These are phyloP conservation scores for Remorina albescens DNA, from an alignment of 2,797 vertebrate genomes.

Conservation along the genomic window DNA sequence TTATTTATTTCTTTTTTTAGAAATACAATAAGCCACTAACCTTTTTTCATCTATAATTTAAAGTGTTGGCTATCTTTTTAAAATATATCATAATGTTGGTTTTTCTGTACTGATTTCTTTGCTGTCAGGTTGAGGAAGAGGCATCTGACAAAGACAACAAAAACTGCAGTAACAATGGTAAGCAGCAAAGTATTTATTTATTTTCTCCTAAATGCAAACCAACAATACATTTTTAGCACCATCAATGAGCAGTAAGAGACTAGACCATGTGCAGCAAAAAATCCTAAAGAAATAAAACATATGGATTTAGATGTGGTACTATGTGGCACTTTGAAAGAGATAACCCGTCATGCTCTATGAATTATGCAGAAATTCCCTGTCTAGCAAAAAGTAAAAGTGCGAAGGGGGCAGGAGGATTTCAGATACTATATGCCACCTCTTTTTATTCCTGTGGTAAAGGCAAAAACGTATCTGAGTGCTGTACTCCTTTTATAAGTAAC, in stretches of 20 bases:
- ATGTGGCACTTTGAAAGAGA: conserved; percentile 38
- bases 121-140: conserved; percentile 88
- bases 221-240: background rate
- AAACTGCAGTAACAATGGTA: conserved; percentile 90
- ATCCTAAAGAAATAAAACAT: conserved; percentile 27
- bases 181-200: conserved; percentile 30
- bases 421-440: background rate
- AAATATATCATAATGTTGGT: background rate
- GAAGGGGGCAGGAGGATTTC: conserved; percentile 34
- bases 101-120: conserved; percentile 20
- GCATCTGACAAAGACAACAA: conserved; percentile 92
- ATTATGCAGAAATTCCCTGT: conserved; percentile 50
- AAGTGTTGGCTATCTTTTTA: too few species aligned
- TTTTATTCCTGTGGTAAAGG: conserved; percentile 14
- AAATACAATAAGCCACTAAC: background rate
- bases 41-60: too few species aligned
- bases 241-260: background rate
- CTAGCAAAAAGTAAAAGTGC: conserved; percentile 44
- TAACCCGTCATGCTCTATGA: conserved; percentile 40
- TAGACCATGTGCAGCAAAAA: conserved; percentile 21
- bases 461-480: background rate
- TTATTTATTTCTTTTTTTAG: conserved; percentile 9
- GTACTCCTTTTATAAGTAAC: conserved; percentile 9
- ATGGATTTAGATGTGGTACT: conserved; percentile 33
- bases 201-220: conserved; percentile 10